These are phyloP conservation scores for Genyomyrus donnyi DNA, from an alignment of 2,113 vertebrate genomes.

Conservation along the genomic window DNA sequence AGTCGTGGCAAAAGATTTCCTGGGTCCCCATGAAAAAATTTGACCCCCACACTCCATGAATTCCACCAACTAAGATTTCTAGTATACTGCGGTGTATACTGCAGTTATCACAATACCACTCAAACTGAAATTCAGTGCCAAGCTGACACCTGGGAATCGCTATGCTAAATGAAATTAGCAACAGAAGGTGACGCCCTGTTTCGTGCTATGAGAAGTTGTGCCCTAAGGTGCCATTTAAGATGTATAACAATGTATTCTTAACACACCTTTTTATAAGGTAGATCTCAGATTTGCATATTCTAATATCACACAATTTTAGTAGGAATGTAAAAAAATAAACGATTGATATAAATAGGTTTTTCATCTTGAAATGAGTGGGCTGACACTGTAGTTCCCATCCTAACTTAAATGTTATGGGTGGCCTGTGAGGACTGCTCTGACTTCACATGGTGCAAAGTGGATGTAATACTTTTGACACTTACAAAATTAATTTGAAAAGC, in stretches of 20 bases:
- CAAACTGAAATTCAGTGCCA: not conserved
- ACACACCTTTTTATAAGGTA: not conserved
- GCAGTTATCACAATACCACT: not conserved
- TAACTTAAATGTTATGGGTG: not conserved
- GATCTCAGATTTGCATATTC: not conserved
- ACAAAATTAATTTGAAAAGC: not conserved
- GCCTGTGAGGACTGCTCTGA: not conserved
- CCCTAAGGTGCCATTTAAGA: not conserved
- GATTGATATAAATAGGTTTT: not conserved
- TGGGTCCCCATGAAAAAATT: not conserved
- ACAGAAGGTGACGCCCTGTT: not conserved
- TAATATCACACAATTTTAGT: not conserved
- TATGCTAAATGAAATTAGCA: not conserved
- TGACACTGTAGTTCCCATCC: not conserved
- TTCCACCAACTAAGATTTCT: not conserved
- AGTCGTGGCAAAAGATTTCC: not conserved
- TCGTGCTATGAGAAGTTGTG: not conserved
- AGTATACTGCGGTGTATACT: not conserved
- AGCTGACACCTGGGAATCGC: not conserved
- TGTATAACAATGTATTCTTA: not conserved
- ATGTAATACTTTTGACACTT: not conserved
- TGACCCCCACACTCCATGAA: not conserved
- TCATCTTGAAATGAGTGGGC: not conserved
- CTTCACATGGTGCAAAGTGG: not conserved
- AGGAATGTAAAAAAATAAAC: not conserved